A percentile compares a stretch with the other conserved stretches of the same genome.
Conservation (phyloP, 2,797 vertebrate species). For the Simalia tracyae region DNA sequence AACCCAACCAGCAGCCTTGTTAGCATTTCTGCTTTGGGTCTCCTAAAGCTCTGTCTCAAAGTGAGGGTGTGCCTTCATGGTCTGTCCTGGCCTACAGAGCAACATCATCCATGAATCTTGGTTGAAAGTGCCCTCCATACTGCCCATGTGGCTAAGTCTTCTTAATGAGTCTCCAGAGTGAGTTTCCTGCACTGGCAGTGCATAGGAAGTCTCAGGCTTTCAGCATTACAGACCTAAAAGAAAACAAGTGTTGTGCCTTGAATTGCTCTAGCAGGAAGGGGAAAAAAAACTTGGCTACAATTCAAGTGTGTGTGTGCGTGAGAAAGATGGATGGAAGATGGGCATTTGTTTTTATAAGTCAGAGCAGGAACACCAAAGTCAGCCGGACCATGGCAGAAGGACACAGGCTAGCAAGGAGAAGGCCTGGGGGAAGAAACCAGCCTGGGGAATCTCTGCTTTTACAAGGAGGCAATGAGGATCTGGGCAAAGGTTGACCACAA, state of each 20-base stretch:
- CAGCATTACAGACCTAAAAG: background rate
- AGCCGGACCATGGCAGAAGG: background rate
- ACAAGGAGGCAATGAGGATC: too few species aligned
- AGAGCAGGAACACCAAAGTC: background rate
- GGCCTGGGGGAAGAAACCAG: background rate
- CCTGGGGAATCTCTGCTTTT: background rate
- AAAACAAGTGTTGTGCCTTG: background rate
- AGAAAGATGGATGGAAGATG: background rate
- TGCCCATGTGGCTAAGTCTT: background rate
- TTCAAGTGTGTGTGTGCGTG: background rate
- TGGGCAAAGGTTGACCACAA: too few species aligned
- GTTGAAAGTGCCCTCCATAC: background rate
- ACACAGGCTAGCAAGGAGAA: rapidly evolving
- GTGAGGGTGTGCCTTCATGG: background rate
- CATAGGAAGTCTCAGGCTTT: background rate
- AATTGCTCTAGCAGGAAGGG: background rate
- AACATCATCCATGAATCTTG: background rate
- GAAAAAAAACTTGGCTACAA: background rate
- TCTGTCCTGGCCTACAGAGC: constrained; percentile 7
- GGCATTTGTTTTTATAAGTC: background rate
- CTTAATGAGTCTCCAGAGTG: rapidly evolving
- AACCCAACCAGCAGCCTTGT: constrained; percentile 20
- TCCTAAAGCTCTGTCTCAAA: background rate
- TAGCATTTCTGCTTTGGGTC: background rate
- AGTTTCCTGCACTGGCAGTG: background rate